These are phyloP conservation scores for Phyllotis vaccarum DNA, from an alignment of 2,797 vertebrate genomes.

Conservation along the genomic window DNA sequence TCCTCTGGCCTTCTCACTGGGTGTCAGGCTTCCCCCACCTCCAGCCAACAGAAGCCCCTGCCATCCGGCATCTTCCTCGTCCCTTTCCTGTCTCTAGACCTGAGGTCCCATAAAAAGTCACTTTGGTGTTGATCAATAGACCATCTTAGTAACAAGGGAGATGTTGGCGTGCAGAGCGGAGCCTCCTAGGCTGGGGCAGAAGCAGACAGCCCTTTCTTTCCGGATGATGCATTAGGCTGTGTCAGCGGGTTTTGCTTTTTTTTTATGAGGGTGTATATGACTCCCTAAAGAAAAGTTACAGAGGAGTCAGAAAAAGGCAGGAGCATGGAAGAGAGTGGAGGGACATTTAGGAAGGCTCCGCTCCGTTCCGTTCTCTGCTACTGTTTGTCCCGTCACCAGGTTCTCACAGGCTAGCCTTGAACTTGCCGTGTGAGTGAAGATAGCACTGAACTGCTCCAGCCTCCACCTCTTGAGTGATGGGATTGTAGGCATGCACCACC, in stretches of 20 bases:
- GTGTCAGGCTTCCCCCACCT: neutral
- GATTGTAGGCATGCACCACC: neutral
- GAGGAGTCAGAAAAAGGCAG: neutral
- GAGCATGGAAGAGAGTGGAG: neutral
- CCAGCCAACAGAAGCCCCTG: neutral
- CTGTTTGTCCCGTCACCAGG: neutral
- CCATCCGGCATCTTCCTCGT: neutral
- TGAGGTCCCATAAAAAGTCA: constrained; percentile 75
- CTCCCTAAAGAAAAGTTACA: constrained; percentile 68
- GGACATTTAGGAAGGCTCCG: neutral
- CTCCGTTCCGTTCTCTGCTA: neutral
- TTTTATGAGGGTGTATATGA: constrained; percentile 65
- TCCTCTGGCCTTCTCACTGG: neutral
- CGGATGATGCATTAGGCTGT: constrained; percentile 8
- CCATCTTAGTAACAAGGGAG: constrained; percentile 51
- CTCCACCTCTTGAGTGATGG: neutral
- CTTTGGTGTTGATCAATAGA: constrained; percentile 75
- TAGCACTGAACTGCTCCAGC: neutral
- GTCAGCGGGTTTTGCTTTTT: constrained; percentile 58
- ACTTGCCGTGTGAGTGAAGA: neutral
- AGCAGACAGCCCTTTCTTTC: constrained; percentile 36
- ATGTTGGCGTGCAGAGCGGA: constrained; percentile 38
- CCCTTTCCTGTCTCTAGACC: constrained; percentile 63
- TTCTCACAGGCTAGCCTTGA: neutral
- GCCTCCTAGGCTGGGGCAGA: neutral